Percentiles rank a stretch among this genome's conserved stretches.
These are phyloP conservation scores for Atta texana DNA, from an alignment of 1,140 invertebrate genomes.

Conservation along the genomic window DNA sequence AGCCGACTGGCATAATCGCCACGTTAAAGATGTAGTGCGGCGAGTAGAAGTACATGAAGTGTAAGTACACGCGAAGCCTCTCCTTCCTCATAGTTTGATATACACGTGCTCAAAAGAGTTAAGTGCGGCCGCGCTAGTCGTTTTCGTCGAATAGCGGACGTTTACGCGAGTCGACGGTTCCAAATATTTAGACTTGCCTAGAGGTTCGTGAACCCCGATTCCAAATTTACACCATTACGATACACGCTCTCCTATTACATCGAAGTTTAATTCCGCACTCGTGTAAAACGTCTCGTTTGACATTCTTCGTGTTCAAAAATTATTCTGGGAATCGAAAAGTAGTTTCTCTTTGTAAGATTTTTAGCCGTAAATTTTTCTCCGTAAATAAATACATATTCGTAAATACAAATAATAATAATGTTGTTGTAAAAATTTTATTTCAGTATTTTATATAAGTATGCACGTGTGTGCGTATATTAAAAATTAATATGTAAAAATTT, in stretches of 20 bases:
- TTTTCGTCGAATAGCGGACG: constrained; percentile 68
- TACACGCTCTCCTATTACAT: constrained; percentile 49
- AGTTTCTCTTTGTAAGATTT: neutral
- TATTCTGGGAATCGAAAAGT: neutral
- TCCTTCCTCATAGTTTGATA: neutral
- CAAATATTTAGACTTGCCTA: constrained; percentile 74
- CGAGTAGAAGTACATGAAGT: constrained; percentile 14
- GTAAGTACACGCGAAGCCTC: constrained; percentile 18
- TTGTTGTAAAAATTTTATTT: neutral
- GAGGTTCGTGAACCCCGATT: constrained; percentile 75
- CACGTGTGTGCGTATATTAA: neutral
- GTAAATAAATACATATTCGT: neutral
- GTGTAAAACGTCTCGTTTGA: neutral
- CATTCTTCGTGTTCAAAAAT: neutral
- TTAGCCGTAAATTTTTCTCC: neutral
- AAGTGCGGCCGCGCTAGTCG: constrained; percentile 37
- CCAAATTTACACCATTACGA: constrained; percentile 67
- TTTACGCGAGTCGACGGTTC: constrained; percentile 63
- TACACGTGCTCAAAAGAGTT: constrained; percentile 45
- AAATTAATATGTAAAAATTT: neutral
- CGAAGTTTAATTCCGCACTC: constrained; percentile 10
- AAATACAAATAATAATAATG: neutral
- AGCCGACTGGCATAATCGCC: constrained; percentile 20
- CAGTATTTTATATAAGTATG: neutral
- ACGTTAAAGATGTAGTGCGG: neutral